Percentiles rank a stretch among this genome's conserved stretches.
These are phyloP conservation scores for Caradrina kadenii DNA, from an alignment of 2,888 invertebrate genomes.

Conservation along the genomic window DNA sequence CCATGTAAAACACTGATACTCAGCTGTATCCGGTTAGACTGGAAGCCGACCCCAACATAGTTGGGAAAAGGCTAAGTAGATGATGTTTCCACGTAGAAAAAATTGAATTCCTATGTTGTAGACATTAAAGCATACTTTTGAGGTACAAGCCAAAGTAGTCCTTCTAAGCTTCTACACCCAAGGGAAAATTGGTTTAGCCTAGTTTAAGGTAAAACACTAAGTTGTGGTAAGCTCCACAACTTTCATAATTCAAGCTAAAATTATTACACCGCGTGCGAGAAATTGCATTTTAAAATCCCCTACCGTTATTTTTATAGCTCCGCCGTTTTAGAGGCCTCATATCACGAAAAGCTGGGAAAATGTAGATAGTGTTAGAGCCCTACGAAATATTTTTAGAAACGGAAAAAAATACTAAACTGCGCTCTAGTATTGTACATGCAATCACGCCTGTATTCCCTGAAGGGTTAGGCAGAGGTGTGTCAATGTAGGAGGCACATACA, in stretches of 20 bases:
- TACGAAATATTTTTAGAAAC: constrained; percentile 49
- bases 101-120: background rate
- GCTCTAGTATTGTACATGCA: background rate
- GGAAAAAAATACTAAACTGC: constrained; percentile 19
- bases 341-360: constrained; percentile 56
- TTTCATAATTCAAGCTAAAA: constrained; percentile 47
- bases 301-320: constrained; percentile 9
- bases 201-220: constrained; percentile 23
- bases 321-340: constrained; percentile 45
- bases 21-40: too few species aligned
- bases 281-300: constrained; percentile 52
- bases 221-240: constrained; percentile 27
- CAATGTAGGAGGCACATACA: too few species aligned
- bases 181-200: constrained; percentile 15
- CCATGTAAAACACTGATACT: too few species aligned
- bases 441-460: too few species aligned
- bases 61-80: too few species aligned
- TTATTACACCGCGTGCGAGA: constrained; percentile 43
- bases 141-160: background rate
- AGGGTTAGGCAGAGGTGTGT: too few species aligned
- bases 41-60: too few species aligned
- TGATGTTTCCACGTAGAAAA: too few species aligned
- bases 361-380: constrained; percentile 53
- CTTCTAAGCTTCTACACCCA: background rate
- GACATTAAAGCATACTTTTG: background rate